Evolutionary conservation across 2,797 vertebrate species (phyloP).

Genomic region (Spea hammondii): DNA sequence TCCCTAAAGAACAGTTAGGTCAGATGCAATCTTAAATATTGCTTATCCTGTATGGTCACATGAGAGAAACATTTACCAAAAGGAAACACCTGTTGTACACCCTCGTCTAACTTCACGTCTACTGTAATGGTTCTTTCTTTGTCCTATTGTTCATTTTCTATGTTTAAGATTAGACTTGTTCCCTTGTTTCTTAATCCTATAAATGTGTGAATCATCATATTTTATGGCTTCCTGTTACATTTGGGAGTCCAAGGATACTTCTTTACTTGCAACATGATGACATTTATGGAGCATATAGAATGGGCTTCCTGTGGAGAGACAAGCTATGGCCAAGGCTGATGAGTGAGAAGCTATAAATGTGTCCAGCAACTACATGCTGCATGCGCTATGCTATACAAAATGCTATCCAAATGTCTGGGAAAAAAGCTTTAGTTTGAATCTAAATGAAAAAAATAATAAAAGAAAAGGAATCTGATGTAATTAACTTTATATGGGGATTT

Average conservation of each 20-base stretch:
- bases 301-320: slow-evolving; percentile 47
- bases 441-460: not conserved
- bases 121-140: slow-evolving; percentile 9
- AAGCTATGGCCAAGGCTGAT: slow-evolving; percentile 38
- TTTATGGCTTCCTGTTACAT: slow-evolving; percentile 51
- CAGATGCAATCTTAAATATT: slow-evolving; percentile 32
- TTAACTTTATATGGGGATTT: too few relatives aligned
- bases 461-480: too few relatives aligned
- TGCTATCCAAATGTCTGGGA: slow-evolving; percentile 7
- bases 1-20: slow-evolving; percentile 16
- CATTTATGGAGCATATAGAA: slow-evolving; percentile 45
- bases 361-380: slow-evolving; percentile 38
- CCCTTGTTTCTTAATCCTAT: slow-evolving; percentile 49
- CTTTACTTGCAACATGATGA: slow-evolving; percentile 23
- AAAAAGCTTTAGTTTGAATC: slow-evolving; percentile 3
- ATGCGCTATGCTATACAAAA: slow-evolving; percentile 14
- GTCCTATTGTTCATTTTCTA: slow-evolving; percentile 43
- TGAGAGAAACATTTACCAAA: slow-evolving; percentile 16
- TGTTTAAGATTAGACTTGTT: slow-evolving; percentile 31
- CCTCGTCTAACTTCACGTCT: slow-evolving; percentile 22
- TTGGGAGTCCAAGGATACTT: slow-evolving; percentile 27
- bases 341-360: slow-evolving; percentile 48
- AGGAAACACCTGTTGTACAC: slow-evolving; percentile 44
- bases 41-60: slow-evolving; percentile 29
- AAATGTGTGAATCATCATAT: slow-evolving; percentile 52